Base-by-base conservation (phyloP, 35 echinoderm and acorn worm genomes). In the Ptychodera flava region DNA sequence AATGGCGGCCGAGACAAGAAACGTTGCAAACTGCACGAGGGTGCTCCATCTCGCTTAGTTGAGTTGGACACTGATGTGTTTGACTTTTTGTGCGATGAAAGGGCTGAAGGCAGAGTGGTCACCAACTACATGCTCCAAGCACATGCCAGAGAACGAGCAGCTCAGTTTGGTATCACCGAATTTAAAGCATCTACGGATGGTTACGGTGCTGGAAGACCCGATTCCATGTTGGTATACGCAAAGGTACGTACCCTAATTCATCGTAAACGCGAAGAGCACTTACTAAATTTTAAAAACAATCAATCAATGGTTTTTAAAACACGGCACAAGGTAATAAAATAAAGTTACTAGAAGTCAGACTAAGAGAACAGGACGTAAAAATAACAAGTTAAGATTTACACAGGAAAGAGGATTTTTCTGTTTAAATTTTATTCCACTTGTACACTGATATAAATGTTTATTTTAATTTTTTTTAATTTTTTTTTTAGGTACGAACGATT, bases 21-120 rank as follows among this genome's bases (percentile, higher is more conserved):
- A 79, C 78, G 36, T 75, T 78, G 76, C 27, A 87, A 87, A 29
- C 52, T 87, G 1, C 76, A 79, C n/a, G 28, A 77, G 34, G 85
- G 75, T n/a, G n/a, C n/a, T n/a, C n/a, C n/a, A n/a, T n/a, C n/a
- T n/a, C n/a, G n/a, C n/a, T n/a, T n/a, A n/a, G n/a, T n/a, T n/a
- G n/a, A n/a, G n/a, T n/a, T n/a, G n/a, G n/a, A n/a, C n/a, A n/a
- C n/a, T n/a, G n/a, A n/a, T n/a, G n/a, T n/a, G n/a, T n/a, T n/a
- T n/a, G n/a, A n/a, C n/a, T n/a, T n/a, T n/a, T n/a, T n/a, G n/a
- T n/a, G n/a, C n/a, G n/a, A n/a, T n/a, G n/a, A n/a, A n/a, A n/a
- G n/a, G n/a, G n/a, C n/a, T n/a, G n/a, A n/a, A n/a, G n/a, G n/a
- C n/a, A n/a, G n/a, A n/a, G n/a, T n/a, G n/a, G n/a, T n/a, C n/a